These are phyloP conservation scores for Zapus hudsonius DNA, from an alignment of 2,113 vertebrate species.

Conservation along the genomic window DNA sequence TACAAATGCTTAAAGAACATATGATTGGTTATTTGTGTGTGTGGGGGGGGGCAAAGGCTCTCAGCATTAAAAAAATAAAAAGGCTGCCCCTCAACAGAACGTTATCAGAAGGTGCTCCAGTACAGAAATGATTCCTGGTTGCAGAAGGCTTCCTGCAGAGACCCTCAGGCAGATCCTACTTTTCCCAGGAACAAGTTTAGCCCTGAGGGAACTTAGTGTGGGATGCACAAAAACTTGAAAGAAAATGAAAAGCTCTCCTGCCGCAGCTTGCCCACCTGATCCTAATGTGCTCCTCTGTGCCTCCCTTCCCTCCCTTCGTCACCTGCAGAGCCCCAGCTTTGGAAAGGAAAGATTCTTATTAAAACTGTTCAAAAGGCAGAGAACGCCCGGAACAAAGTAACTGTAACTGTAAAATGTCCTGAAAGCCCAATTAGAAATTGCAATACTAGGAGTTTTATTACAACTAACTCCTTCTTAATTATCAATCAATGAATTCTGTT, in stretches of 20 bases:
- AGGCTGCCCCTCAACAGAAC: neutral
- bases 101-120: constrained; percentile 3
- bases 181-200: constrained; percentile 18
- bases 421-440: constrained; percentile 91
- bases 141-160: constrained; percentile 28
- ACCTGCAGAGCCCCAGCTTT: constrained; percentile 74
- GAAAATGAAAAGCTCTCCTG: constrained; percentile 19
- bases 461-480: constrained; percentile 90
- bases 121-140: neutral
- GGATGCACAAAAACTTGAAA: constrained; percentile 53
- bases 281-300: neutral
- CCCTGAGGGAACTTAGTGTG: constrained; percentile 5
- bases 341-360: constrained; percentile 82
- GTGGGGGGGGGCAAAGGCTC: neutral
- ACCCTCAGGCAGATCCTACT: neutral
- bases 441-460: constrained; percentile 90
- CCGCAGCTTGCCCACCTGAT: neutral
- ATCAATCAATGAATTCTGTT: constrained; percentile 90
- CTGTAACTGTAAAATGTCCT: constrained; percentile 89
- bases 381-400: constrained; percentile 88
- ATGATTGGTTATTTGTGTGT: neutral
- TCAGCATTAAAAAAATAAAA: neutral
- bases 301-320: constrained; percentile 43
- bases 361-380: constrained; percentile 80
- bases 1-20: neutral